Evolutionary conservation across 2,797 vertebrate species (phyloP), one percentile per base, ranked within the genome.

Genomic region (Alauda arvensis): DNA sequence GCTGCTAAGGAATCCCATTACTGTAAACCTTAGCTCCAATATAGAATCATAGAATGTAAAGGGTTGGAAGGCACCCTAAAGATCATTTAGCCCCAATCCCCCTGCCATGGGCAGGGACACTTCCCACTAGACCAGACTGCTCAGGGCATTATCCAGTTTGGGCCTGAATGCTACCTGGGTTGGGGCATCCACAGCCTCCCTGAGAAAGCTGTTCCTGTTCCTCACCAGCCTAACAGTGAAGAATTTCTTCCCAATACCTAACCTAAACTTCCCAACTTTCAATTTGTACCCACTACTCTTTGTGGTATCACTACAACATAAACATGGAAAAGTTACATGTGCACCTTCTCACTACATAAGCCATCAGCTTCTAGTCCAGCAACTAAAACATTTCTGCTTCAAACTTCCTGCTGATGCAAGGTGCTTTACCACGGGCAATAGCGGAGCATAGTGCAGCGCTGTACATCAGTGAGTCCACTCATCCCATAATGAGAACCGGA

Each of bases 401-500:
- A 40, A 82, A 56, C 25, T 59, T 77, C 75, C 23, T 19, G 29
- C n/a, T 66, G 42, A 45, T 40, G 17, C 16, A 29, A 40, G 9
- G 23, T 10, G 1, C 43, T 74, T 45, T 40, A 19, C 8, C 14
- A 17, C 0, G 6, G 23, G 13, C 40, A 34, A 6, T 0, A 29
- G 31, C 0, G 1, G 46, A 53, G 21, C 2, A 20, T 7, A 67
- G 31, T 1, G 10, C 14, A 55, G 16, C 2, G 0, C 28, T 37
- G 23, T 1, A 49, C 14, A 42, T 15, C 39, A 43, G 16, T 0
- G 3, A 48, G 16, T 26, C 48, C 14, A 24, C 26, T 48, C 14
- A 33, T 5, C 28, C 5, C 10, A 10, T 6, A 28, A 7, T 2
- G 15, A 69, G 46, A 8, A 24, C 4, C 0, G 0, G 10, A 14